Conservation (phyloP, 1,140 invertebrate genomes). For the Tetranychus urticae region DNA sequence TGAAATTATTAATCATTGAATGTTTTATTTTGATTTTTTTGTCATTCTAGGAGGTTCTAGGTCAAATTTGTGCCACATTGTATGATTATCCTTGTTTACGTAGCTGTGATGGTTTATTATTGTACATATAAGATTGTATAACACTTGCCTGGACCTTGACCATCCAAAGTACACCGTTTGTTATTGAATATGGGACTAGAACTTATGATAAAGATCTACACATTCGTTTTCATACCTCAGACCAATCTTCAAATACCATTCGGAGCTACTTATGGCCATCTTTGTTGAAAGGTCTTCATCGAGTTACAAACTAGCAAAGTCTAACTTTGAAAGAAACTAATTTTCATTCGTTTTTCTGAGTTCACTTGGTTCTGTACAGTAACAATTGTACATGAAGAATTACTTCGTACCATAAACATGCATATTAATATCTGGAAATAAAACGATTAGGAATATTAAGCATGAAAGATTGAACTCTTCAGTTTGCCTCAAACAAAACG, state of each 20-base stretch:
- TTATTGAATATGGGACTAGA: slow-evolving; percentile 29
- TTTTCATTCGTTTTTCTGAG: no score
- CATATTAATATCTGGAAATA: no score
- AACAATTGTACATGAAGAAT: no score
- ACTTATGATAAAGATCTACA: slow-evolving; percentile 33
- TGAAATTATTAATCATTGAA: not conserved
- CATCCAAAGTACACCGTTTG: slow-evolving; percentile 21
- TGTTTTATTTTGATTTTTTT: not conserved
- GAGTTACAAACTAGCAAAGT: no score
- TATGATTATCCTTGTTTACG: slow-evolving; percentile 48
- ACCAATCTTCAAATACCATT: slow-evolving; percentile 29
- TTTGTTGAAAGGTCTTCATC: slow-evolving; percentile 34
- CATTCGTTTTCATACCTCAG: slow-evolving; percentile 35
- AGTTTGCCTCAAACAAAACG: no score
- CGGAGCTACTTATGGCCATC: slow-evolving; percentile 45
- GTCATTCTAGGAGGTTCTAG: slow-evolving; percentile 31
- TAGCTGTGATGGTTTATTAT: slow-evolving; percentile 30
- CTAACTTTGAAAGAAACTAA: no score
- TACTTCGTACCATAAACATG: no score
- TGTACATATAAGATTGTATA: slow-evolving; percentile 38
- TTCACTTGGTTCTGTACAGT: no score
- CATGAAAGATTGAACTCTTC: no score
- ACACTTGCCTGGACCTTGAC: slow-evolving; percentile 36
- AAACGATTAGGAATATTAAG: no score
- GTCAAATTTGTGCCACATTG: slow-evolving; percentile 38